Base-by-base conservation (phyloP, 2,888 invertebrate species). In the Epistrophe eligans region DNA sequence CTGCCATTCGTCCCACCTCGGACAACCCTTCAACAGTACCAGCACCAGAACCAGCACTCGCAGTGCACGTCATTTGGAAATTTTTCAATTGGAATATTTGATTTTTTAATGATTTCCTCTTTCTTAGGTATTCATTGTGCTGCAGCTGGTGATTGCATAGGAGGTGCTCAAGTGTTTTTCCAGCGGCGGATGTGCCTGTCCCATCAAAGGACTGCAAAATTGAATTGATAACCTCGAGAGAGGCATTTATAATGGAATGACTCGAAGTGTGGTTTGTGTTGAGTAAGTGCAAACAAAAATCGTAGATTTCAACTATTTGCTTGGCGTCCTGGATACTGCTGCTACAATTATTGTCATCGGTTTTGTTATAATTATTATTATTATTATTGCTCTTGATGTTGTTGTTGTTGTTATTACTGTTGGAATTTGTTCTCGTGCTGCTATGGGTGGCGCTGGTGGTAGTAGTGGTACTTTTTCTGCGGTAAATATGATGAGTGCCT, bases 191-290 rank as follows among this genome's bases (percentile, higher is more conserved):
- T 87, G 84, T 89, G 35, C 88, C 89, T 66, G 89, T 80, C 8
- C 89, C 90, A 38, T 92, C 91, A 67, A 92, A 88, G 13, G 91
- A 90, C 88, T 90, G 91, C 38, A 93, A 90, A 88, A 93, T 91
- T 82, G 92, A 91, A 90, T 92, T 92, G 88, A 93, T 91, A 89
- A 93, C 93, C 92, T 99, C 99, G 91, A 99, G 94, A 19, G 98
- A 95, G 1, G 97, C 96, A 91, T 98, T 98, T 89, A 97, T 95
- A 79, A 98, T 95, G 92, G 98, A 98, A 92, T 98, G 98, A 92
- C 98, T 97, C 9, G 93, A 93, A 89, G 96, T 95, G 35, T 94
- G 93, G 79, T 95, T 94, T 92, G 95, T 95, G 60, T 94, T 93
- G 77, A 95, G 94, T 92, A 96, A 96, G 90, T 95, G 94, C 71